These are phyloP conservation scores for Nixonia krombeini DNA, from an alignment of 1,140 invertebrate species.

Conservation along the genomic window DNA sequence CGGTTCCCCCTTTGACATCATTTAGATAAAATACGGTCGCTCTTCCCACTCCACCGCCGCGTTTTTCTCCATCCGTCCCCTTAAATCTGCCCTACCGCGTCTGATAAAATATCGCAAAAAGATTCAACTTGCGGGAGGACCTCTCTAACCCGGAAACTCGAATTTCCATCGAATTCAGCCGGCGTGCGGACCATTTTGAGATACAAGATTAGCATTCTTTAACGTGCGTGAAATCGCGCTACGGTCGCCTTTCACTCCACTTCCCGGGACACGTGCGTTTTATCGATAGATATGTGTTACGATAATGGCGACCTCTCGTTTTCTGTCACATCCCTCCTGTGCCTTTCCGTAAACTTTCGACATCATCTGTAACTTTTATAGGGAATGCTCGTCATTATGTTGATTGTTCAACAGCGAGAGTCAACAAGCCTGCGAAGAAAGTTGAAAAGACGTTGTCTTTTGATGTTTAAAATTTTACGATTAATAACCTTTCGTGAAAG, in stretches of 20 bases:
- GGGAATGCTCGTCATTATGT: no score
- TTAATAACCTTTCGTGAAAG: no score
- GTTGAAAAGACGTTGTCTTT: no score
- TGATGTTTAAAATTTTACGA: no score
- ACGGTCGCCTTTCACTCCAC: background rate
- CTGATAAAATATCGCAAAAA: conserved; percentile 38
- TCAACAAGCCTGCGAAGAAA: no score
- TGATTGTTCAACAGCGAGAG: no score
- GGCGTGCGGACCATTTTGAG: conserved; percentile 37
- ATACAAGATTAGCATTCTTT: conserved; percentile 33
- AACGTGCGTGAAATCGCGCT: background rate
- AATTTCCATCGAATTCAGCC: conserved; percentile 15
- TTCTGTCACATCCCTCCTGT: no score
- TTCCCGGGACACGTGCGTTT: conserved; percentile 19
- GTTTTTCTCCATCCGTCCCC: conserved; percentile 34
- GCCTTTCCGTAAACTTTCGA: no score
- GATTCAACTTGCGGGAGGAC: conserved; percentile 42
- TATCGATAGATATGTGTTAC: conserved; percentile 7
- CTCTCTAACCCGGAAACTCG: conserved; percentile 37
- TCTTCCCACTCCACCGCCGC: conserved; percentile 44
- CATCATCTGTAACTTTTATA: no score
- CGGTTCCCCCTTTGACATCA: conserved; percentile 65
- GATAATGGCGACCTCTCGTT: no score
- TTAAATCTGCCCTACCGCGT: conserved; percentile 34
- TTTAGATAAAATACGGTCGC: conserved; percentile 65